Conservation (phyloP, 2,113 vertebrate species). For the Bambusicola thoracicus region DNA sequence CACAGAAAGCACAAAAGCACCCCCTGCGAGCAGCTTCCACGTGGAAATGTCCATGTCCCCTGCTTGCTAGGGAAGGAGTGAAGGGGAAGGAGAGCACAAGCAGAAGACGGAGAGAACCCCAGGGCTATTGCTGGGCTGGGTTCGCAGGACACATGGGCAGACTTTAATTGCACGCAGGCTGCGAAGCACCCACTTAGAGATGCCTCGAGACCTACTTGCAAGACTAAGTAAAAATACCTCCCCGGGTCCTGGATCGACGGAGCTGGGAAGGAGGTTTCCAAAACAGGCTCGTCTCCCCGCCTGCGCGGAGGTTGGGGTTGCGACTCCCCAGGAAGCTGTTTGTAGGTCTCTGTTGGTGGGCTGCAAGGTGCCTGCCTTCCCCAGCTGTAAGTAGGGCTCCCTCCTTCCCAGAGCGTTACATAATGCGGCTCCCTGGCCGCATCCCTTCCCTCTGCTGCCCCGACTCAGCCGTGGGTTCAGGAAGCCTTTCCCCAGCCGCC, state of each 20-base stretch:
- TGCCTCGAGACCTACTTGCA: constrained; percentile 42
- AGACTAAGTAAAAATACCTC: constrained; percentile 49
- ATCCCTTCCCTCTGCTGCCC: neutral
- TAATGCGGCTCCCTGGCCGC: neutral
- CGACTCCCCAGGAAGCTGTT: neutral
- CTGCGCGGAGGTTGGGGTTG: neutral
- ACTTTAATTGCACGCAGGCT: neutral
- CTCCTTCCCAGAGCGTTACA: neutral
- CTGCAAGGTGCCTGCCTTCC: neutral
- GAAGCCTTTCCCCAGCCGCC: neutral
- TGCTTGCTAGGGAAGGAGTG: neutral
- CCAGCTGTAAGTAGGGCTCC: neutral
- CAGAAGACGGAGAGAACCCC: neutral
- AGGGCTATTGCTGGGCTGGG: neutral
- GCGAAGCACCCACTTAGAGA: neutral
- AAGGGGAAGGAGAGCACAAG: neutral
- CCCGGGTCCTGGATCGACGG: neutral
- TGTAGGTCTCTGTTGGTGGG: neutral
- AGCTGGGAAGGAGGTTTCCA: constrained; percentile 46
- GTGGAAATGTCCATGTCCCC: neutral
- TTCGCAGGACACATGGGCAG: rapidly evolving
- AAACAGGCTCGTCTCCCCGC: neutral
- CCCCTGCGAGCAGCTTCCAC: rapidly evolving
- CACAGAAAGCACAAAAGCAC: neutral
- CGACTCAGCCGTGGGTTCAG: rapidly evolving